Percentiles rank a stretch among this genome's conserved stretches.
Evolutionary conservation across 2,888 invertebrate species (phyloP).

Genomic region (Tolmerus cingulatus): DNA sequence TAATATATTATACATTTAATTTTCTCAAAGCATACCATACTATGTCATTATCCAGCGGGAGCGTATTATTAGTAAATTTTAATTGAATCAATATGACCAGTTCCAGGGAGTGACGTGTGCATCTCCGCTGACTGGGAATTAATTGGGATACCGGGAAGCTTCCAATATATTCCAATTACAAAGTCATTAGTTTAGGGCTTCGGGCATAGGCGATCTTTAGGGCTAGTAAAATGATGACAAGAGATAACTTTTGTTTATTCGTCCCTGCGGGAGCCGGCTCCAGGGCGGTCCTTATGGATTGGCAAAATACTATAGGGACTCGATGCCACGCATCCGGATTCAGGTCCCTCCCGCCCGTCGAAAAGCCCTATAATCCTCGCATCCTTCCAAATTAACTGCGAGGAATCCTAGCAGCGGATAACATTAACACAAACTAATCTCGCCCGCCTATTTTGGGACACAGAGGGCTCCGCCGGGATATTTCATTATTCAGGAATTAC

Average conservation of each 20-base stretch:
- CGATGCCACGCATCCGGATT: background rate
- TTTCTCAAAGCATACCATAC: too few species aligned
- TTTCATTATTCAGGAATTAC: constrained; percentile 34
- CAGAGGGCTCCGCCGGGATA: background rate
- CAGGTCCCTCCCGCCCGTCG: background rate
- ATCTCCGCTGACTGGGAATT: background rate
- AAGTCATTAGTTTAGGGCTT: background rate
- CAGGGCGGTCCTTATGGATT: background rate
- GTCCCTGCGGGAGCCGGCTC: background rate
- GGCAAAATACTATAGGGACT: background rate
- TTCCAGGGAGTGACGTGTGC: background rate
- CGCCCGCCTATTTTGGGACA: background rate
- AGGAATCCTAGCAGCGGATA: background rate
- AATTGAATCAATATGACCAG: background rate
- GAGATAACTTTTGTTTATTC: background rate
- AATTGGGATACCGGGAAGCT: background rate
- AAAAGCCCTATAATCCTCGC: background rate
- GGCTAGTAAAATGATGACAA: background rate
- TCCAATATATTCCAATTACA: background rate
- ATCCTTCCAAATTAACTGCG: background rate
- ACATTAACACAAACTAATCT: background rate
- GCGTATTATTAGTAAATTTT: too few species aligned
- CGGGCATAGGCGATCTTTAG: background rate
- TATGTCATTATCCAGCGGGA: too few species aligned
- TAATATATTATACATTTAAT: too few species aligned